Base-by-base conservation (phyloP, 1,140 invertebrate species). In the Thaumetopoea pityocampa region DNA sequence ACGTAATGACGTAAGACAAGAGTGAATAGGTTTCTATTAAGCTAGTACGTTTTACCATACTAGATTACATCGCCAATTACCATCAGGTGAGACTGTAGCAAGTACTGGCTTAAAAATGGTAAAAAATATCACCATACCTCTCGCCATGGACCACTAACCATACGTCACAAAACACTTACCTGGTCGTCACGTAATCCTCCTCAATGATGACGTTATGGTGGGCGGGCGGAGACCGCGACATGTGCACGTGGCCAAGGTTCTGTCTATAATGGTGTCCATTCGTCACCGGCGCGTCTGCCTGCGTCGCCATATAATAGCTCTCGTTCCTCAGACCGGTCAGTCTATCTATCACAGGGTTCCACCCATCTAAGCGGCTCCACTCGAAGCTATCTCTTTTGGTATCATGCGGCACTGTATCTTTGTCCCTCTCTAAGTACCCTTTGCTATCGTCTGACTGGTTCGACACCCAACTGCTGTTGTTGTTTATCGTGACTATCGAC, bases 271-370 rank as follows among this genome's bases (percentile, higher is more conserved):
- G 76, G 15, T 76, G 70, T 1, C 80, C 81, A 33, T 84, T 85
- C 14, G 62, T 44, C 1, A 65, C 34, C 0, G 78, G 65, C 2
- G 40, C 63, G 3, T 85, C 80, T 23, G 60, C 81, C 45, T 88
- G 87, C 32, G 88, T 92, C 15, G 91, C 91, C 74, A 92, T 90
- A 53, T 94, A 96, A 58, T 96, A 97, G 66, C 94, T 96, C 73
- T 96, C 94, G 61, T 96, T 96, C 9, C 85, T 56, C 7, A 86
- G 35, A 4, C 85, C 85, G 11, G 93, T 96, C 50, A 96, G 78
- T 64, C 94, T 85, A 66, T 96, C 94, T 53, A 96, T 90, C 17
- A 96, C 94, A 23, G 94, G 94, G 35, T 86, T 86, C 83, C 83
- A 86, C 1, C 85, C 83, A 27, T 86, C 83, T 17, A 86, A 26